These are phyloP conservation scores for Microctenopoma steveboyesi DNA, from an alignment of 2,797 vertebrate species.

Conservation along the genomic window DNA sequence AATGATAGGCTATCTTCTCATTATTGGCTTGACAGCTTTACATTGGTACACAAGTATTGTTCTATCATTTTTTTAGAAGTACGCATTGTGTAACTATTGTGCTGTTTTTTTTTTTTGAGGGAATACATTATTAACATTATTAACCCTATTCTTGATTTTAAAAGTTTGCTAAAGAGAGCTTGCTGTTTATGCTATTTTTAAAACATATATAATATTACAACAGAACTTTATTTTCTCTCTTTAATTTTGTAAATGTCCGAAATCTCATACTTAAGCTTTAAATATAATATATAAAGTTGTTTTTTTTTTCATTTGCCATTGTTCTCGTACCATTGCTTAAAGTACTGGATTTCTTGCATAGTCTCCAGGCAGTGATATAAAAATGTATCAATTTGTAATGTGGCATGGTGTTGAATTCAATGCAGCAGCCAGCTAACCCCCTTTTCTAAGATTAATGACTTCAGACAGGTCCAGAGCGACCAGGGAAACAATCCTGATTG, in stretches of 20 bases:
- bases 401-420: conserved; percentile 74
- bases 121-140: too few species aligned
- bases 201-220: neutral
- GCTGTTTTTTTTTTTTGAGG: neutral
- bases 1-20: conserved; percentile 10
- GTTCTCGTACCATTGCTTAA: conserved; percentile 28
- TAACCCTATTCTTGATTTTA: neutral
- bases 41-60: neutral
- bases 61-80: neutral
- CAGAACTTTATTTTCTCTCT: neutral
- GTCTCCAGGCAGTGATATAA: conserved; percentile 65
- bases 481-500: conserved; percentile 84
- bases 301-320: conserved; percentile 31
- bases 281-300: conserved; percentile 23
- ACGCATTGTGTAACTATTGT: neutral
- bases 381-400: conserved; percentile 80
- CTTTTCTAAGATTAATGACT: conserved; percentile 82
- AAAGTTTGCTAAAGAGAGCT: neutral
- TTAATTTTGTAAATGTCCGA: conserved; percentile 16
- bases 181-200: neutral
- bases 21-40: conserved; percentile 3
- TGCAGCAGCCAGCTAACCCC: conserved; percentile 69
- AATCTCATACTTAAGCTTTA: conserved; percentile 21
- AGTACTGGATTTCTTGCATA: conserved; percentile 40
- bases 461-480: conserved; percentile 81